Conservation (phyloP, 2,888 invertebrate species). For the Sisyra terminalis region DNA sequence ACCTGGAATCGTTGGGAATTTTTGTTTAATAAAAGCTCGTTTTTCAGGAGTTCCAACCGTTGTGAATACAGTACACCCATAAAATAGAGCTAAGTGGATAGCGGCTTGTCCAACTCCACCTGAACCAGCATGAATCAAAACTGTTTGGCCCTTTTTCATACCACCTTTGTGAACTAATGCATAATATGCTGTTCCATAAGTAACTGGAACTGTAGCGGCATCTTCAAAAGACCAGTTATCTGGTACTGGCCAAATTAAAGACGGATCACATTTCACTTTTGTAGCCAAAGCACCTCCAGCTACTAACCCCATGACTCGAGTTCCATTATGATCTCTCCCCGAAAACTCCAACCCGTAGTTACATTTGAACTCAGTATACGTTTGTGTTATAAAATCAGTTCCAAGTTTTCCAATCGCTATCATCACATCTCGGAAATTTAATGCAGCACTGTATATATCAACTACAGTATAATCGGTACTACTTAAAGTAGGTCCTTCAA, state of each 20-base stretch:
- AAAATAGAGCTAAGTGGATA: slow-evolving; percentile 39
- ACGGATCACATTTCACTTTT: slow-evolving; percentile 28
- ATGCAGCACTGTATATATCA: slow-evolving; percentile 51
- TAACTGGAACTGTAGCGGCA: slow-evolving; percentile 41
- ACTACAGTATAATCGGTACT: slow-evolving; percentile 13
- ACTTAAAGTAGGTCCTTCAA: slow-evolving; percentile 42
- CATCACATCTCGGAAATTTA: slow-evolving; percentile 95
- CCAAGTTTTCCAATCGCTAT: slow-evolving; percentile 77
- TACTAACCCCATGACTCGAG: slow-evolving; percentile 29
- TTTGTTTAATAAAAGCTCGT: slow-evolving; percentile 30
- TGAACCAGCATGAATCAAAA: slow-evolving; percentile 36
- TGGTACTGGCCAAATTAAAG: slow-evolving; percentile 33
- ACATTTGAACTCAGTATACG: neutral
- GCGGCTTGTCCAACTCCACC: slow-evolving; percentile 58
- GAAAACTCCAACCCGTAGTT: slow-evolving; percentile 39
- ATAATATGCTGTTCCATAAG: slow-evolving; percentile 34
- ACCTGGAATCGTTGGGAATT: slow-evolving; percentile 27
- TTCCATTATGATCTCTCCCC: slow-evolving; percentile 30
- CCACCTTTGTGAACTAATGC: slow-evolving; percentile 24
- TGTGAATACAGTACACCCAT: slow-evolving; percentile 41
- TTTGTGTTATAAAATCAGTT: slow-evolving; percentile 26
- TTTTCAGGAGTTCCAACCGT: slow-evolving; percentile 41
- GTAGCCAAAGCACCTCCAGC: slow-evolving; percentile 35
- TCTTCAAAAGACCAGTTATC: slow-evolving; percentile 35
- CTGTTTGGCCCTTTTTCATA: slow-evolving; percentile 22